Conservation (phyloP, 2,888 invertebrate genomes). For the Papilio elwesi region DNA sequence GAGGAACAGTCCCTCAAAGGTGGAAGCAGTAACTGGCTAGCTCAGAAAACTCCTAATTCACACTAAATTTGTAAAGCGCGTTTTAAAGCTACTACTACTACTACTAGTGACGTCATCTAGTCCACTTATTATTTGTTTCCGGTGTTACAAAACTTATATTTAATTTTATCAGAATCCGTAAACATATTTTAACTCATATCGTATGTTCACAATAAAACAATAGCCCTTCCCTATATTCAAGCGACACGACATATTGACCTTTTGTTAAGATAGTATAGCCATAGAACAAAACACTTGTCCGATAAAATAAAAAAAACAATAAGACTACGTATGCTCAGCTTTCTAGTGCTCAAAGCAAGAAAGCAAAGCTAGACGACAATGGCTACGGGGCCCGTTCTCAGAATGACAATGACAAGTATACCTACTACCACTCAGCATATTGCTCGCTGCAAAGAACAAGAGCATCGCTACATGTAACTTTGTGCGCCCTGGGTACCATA, state of each 20-base stretch:
- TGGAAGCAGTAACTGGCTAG: too few species aligned
- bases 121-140: too few species aligned
- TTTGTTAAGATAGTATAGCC: conserved; percentile 34
- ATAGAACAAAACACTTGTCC: conserved; percentile 39
- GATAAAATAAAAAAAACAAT: conserved; percentile 40
- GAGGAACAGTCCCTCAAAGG: too few species aligned
- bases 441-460: conserved; percentile 40
- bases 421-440: conserved; percentile 38
- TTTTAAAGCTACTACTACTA: too few species aligned
- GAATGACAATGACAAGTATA: conserved; percentile 40
- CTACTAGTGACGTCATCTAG: too few species aligned
- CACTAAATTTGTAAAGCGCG: too few species aligned
- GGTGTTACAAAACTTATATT: too few species aligned
- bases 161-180: background rate
- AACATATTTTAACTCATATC: background rate
- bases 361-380: conserved; percentile 38
- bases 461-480: conserved; percentile 43
- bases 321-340: conserved; percentile 27
- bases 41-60: too few species aligned
- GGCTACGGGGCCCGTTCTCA: conserved; percentile 31
- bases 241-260: conserved; percentile 39
- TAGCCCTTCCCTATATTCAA: conserved; percentile 7
- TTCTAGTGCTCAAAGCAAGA: conserved; percentile 39
- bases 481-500: background rate
- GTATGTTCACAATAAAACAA: conserved; percentile 12